Conservation (phyloP, 2,797 vertebrate genomes). For the Intellagama lesueurii region DNA sequence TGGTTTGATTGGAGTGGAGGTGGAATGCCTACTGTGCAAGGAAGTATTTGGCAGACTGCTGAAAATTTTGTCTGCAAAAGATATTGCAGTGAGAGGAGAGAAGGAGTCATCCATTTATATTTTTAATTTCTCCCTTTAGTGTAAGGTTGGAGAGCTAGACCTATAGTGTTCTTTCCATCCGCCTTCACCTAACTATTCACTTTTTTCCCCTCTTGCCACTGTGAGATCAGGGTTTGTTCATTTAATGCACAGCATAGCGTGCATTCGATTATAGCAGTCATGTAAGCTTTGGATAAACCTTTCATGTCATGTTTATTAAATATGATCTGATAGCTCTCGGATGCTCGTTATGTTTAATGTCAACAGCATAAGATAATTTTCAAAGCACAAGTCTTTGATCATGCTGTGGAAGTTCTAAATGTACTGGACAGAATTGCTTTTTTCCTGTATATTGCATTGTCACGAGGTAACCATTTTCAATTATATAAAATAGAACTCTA, state of each 20-base stretch:
- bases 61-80: neutral
- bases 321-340: conserved; percentile 15
- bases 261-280: conserved; percentile 13
- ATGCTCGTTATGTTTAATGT: conserved; percentile 21
- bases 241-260: neutral
- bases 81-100: neutral
- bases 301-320: conserved; percentile 32
- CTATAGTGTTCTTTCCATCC: neutral
- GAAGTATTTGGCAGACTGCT: neutral
- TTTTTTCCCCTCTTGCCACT: neutral
- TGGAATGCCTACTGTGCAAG: neutral
- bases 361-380: conserved; percentile 32
- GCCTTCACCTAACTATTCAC: neutral
- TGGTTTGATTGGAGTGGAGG: neutral
- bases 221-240: neutral
- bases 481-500: conserved; percentile 51
- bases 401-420: neutral
- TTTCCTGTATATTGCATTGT: conserved; percentile 11
- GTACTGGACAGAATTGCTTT: neutral
- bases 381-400: conserved; percentile 22
- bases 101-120: neutral
- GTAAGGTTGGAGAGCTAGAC: neutral
- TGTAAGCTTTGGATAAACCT: conserved; percentile 11
- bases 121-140: neutral
- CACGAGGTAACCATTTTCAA: conserved; percentile 23